phyloP scores from a whole-genome alignment of 2,797 vertebrate genomes.

The Poeciliopsis infans region DNA sequence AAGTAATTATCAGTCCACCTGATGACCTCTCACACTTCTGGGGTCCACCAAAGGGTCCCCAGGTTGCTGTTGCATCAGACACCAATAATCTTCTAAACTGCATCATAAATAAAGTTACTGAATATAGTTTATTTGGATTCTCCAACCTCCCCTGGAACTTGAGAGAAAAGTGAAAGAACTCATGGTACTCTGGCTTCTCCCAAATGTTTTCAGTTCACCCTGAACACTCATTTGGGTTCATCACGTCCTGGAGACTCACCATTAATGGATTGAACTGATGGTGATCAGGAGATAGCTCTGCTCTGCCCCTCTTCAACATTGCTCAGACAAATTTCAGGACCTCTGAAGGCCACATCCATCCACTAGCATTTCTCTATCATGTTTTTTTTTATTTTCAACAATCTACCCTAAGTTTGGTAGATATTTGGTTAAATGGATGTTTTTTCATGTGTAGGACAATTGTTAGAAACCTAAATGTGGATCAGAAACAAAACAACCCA shows the following conservation, averaged over 20 bases:
- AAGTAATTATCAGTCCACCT: neutral
- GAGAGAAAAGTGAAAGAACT: neutral
- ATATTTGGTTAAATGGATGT: neutral
- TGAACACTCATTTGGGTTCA: neutral
- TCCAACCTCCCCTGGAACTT: neutral
- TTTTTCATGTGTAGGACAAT: neutral
- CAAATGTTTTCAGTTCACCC: neutral
- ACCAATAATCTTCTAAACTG: neutral
- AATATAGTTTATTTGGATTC: neutral
- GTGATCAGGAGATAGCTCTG: neutral
- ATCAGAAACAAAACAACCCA: neutral
- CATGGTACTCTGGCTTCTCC: neutral
- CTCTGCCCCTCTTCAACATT: neutral
- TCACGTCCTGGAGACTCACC: neutral
- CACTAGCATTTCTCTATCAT: neutral
- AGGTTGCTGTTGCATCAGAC: too few species aligned
- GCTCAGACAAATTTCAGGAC: neutral
- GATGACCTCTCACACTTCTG: neutral
- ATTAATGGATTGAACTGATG: neutral
- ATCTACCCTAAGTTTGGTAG: neutral
- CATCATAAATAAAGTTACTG: neutral
- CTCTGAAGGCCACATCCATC: neutral
- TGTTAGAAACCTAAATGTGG: neutral
- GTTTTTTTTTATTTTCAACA: neutral
- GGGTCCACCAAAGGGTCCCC: neutral